phyloP scores from a whole-genome alignment of 2,113 vertebrate genomes.

The Malaclemys terrapin region DNA sequence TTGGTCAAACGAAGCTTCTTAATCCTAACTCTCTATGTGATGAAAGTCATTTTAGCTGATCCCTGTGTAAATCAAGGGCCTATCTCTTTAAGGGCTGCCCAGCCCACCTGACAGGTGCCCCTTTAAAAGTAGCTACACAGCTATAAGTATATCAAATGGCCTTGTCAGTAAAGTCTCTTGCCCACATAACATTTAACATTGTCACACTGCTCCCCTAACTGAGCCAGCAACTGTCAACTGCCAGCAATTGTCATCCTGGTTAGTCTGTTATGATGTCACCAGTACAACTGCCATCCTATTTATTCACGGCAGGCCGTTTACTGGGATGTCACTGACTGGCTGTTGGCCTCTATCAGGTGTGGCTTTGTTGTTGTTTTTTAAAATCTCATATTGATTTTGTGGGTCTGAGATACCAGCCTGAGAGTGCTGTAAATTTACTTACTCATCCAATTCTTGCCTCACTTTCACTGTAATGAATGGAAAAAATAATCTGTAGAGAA shows the following conservation, averaged over 20 bases:
- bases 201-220: not conserved
- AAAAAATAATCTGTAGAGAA: not conserved
- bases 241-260: not conserved
- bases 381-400: not conserved
- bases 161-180: not conserved
- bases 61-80: not conserved
- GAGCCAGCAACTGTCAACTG: not conserved
- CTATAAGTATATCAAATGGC: not conserved
- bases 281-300: not conserved
- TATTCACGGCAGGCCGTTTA: not conserved
- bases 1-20: not conserved
- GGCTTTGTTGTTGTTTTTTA: not conserved
- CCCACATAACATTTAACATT: not conserved
- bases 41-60: not conserved
- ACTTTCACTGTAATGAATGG: not conserved
- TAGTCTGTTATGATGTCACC: not conserved
- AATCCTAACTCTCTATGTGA: not conserved
- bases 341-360: not conserved
- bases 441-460: not conserved
- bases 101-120: not conserved
- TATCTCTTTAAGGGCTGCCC: not conserved
- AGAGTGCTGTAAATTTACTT: not conserved
- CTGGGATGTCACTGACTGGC: not conserved
- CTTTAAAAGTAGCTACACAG: not conserved
- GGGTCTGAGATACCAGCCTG: not conserved